A percentile compares a stretch with the other conserved stretches of the same genome.
Evolutionary conservation across 2,797 vertebrate genomes (phyloP).

Genomic region (Cirrhinus mrigala): DNA sequence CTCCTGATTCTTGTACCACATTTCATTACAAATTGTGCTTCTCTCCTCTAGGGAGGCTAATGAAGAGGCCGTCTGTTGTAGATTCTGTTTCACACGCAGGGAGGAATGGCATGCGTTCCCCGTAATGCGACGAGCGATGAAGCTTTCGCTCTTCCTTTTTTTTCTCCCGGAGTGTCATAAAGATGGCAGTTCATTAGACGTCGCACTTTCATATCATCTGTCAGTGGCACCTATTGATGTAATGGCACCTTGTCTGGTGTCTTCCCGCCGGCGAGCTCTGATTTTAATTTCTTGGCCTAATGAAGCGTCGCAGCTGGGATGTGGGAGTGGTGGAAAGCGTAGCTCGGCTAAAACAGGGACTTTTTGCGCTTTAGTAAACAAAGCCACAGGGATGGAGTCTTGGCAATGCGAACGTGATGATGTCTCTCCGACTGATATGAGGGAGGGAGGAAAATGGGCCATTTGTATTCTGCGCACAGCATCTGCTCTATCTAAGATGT

Average conservation of each 20-base stretch:
- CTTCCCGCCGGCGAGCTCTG: constrained; percentile 65
- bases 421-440: constrained; percentile 41
- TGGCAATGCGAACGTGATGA: constrained; percentile 40
- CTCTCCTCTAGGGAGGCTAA: constrained; percentile 32
- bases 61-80: constrained; percentile 40
- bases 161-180: constrained; percentile 44
- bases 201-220: constrained; percentile 38
- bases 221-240: constrained; percentile 37
- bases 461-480: constrained; percentile 56
- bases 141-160: not conserved
- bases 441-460: constrained; percentile 38
- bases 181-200: constrained; percentile 55
- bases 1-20: constrained; percentile 3
- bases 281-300: constrained; percentile 86
- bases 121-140: constrained; percentile 19
- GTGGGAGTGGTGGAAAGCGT: constrained; percentile 39
- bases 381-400: constrained; percentile 41
- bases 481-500: constrained; percentile 47
- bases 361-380: constrained; percentile 56
- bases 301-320: constrained; percentile 70
- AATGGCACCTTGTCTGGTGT: constrained; percentile 45
- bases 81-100: constrained; percentile 4
- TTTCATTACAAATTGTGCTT: constrained; percentile 40
- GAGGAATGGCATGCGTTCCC: constrained; percentile 14
- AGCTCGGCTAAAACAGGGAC: constrained; percentile 41